Base-by-base conservation (phyloP, 1,140 invertebrate genomes). In the Ctenoplectra terminalis region DNA sequence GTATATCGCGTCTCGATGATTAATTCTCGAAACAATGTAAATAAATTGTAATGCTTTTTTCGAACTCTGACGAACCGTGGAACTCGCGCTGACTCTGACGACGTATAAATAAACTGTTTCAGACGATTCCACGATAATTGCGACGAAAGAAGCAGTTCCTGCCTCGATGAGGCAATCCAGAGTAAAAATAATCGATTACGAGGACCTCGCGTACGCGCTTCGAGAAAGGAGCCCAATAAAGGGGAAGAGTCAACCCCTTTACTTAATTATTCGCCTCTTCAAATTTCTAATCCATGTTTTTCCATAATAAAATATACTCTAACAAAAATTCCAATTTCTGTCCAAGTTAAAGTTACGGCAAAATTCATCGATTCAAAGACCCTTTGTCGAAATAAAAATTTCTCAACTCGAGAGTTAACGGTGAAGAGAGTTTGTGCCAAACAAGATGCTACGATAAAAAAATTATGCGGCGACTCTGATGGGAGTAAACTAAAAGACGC, bases 81-180 rank as follows among this genome's bases (percentile, higher is more conserved):
- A 66, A 66, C n/a, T 63, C 34, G 34, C 5, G 60, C 11, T 63
- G 34, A 37, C 11, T n/a, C 60, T 9, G 23, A 26, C 26, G n/a
- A 64, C 37, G 61, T n/a, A 64, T 64, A 64, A 64, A 67, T 67
- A 46, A 67, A 26, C 17, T 29, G 26, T 46, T 17, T 20, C 9
- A 13, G 8, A 2, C 37, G 15, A 43, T 64, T 64, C 37, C 8
- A 31, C n/a, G 37, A 15, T 29, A 26, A 66, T 20, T 0, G 56
- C 40, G 15, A 66, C 26, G n/a, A 34, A 66, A 26, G 15, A 66
- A 46, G 26, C 34, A 31, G 0, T 37, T 6, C 50, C 50, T 5
- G 23, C 20, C 4, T 34, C 69, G 69, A 67, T 69, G 66, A 50
- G 40, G n/a, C 60, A 79, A 67, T 77, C 64, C 26, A 3, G 11